These are phyloP conservation scores for Chrysolina americana DNA, from an alignment of 2,888 invertebrate species.

Conservation along the genomic window DNA sequence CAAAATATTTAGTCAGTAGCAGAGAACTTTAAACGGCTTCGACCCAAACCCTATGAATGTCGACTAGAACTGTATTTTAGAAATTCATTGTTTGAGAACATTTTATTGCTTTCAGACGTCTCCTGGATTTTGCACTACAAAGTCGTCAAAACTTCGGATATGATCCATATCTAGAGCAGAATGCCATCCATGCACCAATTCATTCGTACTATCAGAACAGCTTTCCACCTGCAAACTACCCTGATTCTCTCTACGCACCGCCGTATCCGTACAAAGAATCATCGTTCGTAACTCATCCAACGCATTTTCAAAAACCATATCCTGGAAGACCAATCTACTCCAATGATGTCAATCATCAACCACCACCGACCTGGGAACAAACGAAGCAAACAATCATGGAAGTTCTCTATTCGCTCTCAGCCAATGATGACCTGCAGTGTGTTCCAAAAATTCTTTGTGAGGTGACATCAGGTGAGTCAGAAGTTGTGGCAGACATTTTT, in stretches of 20 bases:
- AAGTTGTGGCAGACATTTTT: background rate
- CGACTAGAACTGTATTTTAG: too few relatives aligned
- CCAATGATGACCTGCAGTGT: conserved; percentile 85
- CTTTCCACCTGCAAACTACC: background rate
- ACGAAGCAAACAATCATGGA: conserved; percentile 60
- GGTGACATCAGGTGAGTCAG: conserved; percentile 75
- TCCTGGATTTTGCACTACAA: background rate
- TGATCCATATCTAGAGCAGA: background rate
- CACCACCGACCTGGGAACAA: background rate
- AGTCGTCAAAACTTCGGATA: background rate
- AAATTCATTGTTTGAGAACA: too few relatives aligned
- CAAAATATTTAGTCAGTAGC: too few relatives aligned
- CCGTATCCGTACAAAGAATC: background rate
- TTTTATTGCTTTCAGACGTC: background rate
- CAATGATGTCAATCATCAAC: background rate
- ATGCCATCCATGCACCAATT: background rate
- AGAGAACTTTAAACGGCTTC: too few relatives aligned
- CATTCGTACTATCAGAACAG: background rate
- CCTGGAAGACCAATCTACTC: background rate
- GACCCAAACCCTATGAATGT: too few relatives aligned
- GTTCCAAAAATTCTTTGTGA: conserved; percentile 86
- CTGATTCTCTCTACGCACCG: background rate
- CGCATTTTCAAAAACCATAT: conserved; percentile 1
- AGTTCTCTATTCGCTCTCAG: conserved; percentile 75
- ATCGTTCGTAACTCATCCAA: background rate